These are phyloP conservation scores for Paradoxurus hermaphroditus DNA, from an alignment of 2,113 vertebrate species.

Conservation along the genomic window DNA sequence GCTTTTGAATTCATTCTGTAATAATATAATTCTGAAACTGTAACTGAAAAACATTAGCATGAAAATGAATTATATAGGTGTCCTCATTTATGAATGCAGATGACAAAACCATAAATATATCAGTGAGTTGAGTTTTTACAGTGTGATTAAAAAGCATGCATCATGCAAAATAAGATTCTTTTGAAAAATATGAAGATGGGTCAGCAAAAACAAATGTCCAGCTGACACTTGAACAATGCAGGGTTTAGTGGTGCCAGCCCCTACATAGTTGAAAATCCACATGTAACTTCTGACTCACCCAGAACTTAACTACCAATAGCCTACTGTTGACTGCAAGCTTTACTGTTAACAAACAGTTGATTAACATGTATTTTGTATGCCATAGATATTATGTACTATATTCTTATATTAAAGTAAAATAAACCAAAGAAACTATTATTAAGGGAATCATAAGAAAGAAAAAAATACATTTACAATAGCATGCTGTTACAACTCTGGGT, in stretches of 20 bases:
- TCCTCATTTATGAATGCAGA: not conserved
- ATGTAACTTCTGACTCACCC: not conserved
- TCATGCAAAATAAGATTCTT: not conserved
- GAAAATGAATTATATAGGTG: not conserved
- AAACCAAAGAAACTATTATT: not conserved
- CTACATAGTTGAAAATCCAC: not conserved
- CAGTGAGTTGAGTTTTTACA: not conserved
- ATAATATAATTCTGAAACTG: not conserved
- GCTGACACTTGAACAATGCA: not conserved
- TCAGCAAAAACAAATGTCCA: not conserved
- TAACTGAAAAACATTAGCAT: not conserved
- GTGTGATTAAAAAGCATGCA: not conserved
- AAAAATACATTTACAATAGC: not conserved
- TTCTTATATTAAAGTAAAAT: not conserved
- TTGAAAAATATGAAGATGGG: not conserved
- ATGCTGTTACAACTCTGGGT: not conserved
- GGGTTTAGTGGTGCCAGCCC: not conserved
- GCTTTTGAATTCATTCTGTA: not conserved
- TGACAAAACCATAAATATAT: not conserved
- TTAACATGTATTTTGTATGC: not conserved
- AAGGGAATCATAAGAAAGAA: not conserved
- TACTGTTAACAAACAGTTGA: not conserved
- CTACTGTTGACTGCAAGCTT: not conserved
- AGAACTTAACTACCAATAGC: not conserved
- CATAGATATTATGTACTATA: not conserved